Conservation (phyloP, 30 jellyfish, hydroid and myxozoan genomes). For the Pelagia noctiluca region DNA sequence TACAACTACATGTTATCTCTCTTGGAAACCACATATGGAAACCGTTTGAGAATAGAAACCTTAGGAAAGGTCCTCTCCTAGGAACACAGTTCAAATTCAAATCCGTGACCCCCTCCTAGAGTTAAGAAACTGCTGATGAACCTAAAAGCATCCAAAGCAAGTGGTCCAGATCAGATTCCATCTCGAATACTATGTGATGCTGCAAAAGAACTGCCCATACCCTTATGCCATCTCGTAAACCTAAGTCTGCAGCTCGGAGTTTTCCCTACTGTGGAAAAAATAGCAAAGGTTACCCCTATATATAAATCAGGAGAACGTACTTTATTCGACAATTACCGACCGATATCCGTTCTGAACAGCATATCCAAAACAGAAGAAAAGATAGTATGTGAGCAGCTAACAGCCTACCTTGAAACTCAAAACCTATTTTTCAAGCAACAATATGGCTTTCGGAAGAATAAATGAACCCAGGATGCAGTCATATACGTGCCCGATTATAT, state of each 20-base stretch:
- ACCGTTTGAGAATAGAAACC: conserved; percentile 5
- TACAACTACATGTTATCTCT: neutral
- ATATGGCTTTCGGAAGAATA: conserved; percentile 11
- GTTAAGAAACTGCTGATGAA: conserved; percentile 15
- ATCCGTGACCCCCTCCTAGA: conserved; percentile 12
- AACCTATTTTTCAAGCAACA: conserved; percentile 33
- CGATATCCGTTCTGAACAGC: conserved; percentile 38
- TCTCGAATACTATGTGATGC: conserved; percentile 24
- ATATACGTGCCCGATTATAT: conserved; percentile 27
- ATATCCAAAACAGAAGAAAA: conserved; percentile 11
- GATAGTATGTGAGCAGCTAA: conserved; percentile 8
- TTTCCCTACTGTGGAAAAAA: conserved; percentile 43
- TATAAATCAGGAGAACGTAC: conserved; percentile 59
- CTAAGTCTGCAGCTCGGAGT: conserved; percentile 16
- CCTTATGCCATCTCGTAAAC: conserved; percentile 24
- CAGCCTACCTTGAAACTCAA: conserved; percentile 4
- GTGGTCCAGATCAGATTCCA: conserved; percentile 8
- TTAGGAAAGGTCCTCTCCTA: conserved; percentile 3
- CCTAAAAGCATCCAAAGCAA: conserved; percentile 21
- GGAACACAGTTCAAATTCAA: conserved; percentile 3
- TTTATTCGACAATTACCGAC: conserved; percentile 47
- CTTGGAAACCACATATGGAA: conserved; percentile 2
- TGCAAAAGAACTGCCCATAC: conserved; percentile 13
- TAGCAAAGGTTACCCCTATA: conserved; percentile 39
- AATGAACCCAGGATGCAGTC: conserved; percentile 57